Evolutionary conservation across 2,113 vertebrate genomes (phyloP).

Genomic region (Nematolebias whitei): DNA sequence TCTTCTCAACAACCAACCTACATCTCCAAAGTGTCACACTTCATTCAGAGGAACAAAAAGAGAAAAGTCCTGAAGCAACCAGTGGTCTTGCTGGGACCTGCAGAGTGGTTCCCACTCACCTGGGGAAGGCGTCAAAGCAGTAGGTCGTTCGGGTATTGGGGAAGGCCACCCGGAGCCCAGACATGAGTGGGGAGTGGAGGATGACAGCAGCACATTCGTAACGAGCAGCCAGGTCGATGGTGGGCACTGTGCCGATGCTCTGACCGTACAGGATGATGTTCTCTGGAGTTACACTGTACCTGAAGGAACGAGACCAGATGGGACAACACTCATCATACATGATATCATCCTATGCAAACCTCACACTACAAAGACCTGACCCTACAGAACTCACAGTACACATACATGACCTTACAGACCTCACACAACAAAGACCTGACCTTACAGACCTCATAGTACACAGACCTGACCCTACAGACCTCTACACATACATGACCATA

Average conservation of each 20-base stretch:
- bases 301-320: slow-evolving; percentile 55
- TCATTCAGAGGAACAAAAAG: too few species aligned
- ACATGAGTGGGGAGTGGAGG: slow-evolving; percentile 93
- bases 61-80: background rate
- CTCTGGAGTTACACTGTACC: slow-evolving; percentile 93
- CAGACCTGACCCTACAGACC: too few species aligned
- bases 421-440: too few species aligned
- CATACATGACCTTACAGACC: too few species aligned
- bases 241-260: slow-evolving; percentile 95
- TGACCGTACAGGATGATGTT: slow-evolving; percentile 95
- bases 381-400: too few species aligned
- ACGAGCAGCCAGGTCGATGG: slow-evolving; percentile 92
- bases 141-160: slow-evolving; percentile 97
- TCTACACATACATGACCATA: too few species aligned
- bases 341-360: too few species aligned
- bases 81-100: background rate
- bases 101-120: slow-evolving; percentile 79
- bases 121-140: slow-evolving; percentile 96
- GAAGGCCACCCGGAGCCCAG: slow-evolving; percentile 96
- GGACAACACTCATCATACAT: background rate
- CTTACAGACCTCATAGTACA: too few species aligned
- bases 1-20: too few species aligned
- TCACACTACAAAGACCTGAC: too few species aligned
- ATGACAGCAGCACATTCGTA: slow-evolving; percentile 95
- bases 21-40: slow-evolving; percentile 93